phyloP scores from a whole-genome alignment of 1,140 invertebrate species.

The Lepeophtheirus salmonis region DNA sequence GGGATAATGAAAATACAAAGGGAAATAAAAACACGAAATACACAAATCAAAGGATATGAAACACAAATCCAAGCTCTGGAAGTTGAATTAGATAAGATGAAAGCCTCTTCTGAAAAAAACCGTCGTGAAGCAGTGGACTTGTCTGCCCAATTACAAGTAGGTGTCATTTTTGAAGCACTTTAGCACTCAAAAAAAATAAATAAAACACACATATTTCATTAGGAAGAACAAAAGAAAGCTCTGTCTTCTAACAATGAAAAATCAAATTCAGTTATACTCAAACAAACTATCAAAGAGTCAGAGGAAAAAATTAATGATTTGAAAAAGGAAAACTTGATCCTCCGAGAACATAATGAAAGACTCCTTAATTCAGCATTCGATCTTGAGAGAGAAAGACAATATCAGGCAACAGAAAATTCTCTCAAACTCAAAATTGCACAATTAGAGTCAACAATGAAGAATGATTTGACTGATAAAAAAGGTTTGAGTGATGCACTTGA shows the following conservation, averaged over 20 bases:
- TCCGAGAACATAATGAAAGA: constrained; percentile 33
- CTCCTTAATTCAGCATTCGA: constrained; percentile 30
- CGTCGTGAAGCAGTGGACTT: neutral
- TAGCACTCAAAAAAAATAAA: no score
- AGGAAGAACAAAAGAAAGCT: constrained; percentile 29
- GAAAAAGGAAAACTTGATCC: constrained; percentile 29
- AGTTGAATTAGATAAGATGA: constrained; percentile 24
- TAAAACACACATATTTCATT: neutral
- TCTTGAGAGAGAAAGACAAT: constrained; percentile 30
- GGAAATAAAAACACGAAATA: constrained; percentile 31
- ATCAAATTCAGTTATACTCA: constrained; percentile 23
- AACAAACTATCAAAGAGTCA: constrained; percentile 22
- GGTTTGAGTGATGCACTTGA: constrained; percentile 28
- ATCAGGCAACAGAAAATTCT: constrained; percentile 28
- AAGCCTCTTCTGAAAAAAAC: neutral
- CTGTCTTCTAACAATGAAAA: constrained; percentile 28
- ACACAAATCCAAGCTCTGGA: constrained; percentile 28
- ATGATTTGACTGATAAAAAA: constrained; percentile 31
- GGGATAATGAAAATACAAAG: constrained; percentile 32
- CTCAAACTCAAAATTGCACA: constrained; percentile 32
- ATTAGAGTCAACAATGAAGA: constrained; percentile 31
- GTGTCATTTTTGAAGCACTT: neutral
- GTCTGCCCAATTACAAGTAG: neutral
- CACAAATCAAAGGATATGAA: constrained; percentile 27
- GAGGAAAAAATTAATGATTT: constrained; percentile 28